Conservation (phyloP, 2,797 vertebrate genomes). For the Tiaroga cobitis region DNA sequence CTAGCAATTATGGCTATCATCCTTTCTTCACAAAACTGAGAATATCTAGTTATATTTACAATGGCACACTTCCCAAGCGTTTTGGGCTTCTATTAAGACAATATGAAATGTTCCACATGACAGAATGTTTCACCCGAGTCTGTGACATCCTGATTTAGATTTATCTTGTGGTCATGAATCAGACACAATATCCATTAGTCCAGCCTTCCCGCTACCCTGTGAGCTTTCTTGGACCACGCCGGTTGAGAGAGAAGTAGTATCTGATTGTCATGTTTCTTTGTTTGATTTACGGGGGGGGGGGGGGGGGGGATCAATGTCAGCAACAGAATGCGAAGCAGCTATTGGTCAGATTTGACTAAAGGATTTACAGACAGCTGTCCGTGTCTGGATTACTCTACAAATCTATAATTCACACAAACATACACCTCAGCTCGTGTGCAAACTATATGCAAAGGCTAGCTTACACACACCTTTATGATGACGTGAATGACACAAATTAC, state of each 20-base stretch:
- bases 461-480: neutral
- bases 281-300: constrained; percentile 22
- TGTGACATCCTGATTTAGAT: constrained; percentile 18
- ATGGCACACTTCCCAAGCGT: neutral
- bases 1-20: neutral
- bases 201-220: neutral
- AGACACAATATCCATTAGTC: constrained; percentile 35
- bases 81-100: neutral
- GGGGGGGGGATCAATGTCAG: constrained; percentile 45
- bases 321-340: constrained; percentile 42
- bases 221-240: constrained; percentile 6
- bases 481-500: neutral
- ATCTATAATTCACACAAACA: constrained; percentile 26
- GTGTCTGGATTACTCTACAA: constrained; percentile 51
- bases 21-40: neutral
- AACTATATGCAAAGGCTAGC: constrained; percentile 16
- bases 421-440: neutral
- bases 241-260: constrained; percentile 2
- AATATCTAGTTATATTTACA: neutral
- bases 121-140: constrained; percentile 32
- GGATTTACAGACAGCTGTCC: constrained; percentile 56
- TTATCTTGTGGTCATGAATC: constrained; percentile 29
- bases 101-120: constrained; percentile 24
- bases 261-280: constrained; percentile 36
- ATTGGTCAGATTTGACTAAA: constrained; percentile 42